Evolutionary conservation across 2,888 invertebrate genomes (phyloP).

Genomic region (Ctenicera cuprea): DNA sequence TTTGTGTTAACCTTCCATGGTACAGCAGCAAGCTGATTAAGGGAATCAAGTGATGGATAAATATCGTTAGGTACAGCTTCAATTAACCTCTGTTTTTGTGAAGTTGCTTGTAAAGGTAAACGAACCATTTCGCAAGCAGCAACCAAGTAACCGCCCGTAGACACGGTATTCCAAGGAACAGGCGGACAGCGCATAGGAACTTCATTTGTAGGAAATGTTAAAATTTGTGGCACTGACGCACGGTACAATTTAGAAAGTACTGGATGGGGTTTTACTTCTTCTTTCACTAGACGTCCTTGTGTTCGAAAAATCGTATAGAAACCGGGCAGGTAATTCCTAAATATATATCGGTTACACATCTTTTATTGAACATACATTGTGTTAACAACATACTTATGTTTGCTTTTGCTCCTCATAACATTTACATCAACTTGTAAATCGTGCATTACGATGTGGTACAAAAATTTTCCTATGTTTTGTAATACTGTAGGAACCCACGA

Average conservation of each 20-base stretch:
- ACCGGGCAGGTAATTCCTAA: constrained; percentile 81
- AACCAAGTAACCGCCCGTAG: constrained; percentile 85
- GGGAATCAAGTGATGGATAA: constrained; percentile 90
- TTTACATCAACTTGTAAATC: constrained; percentile 90
- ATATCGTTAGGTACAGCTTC: constrained; percentile 77
- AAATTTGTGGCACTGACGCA: constrained; percentile 79
- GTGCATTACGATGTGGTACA: constrained; percentile 90
- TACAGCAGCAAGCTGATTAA: constrained; percentile 93
- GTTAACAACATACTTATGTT: constrained; percentile 69
- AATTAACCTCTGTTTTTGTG: constrained; percentile 79
- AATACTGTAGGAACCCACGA: constrained; percentile 82
- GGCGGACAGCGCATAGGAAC: constrained; percentile 90
- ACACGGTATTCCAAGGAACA: constrained; percentile 85
- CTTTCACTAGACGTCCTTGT: constrained; percentile 78
- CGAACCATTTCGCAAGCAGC: constrained; percentile 80
- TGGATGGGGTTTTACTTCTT: constrained; percentile 92
- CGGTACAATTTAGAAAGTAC: constrained; percentile 81
- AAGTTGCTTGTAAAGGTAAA: constrained; percentile 78
- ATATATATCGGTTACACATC: constrained; percentile 35
- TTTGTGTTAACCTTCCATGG: constrained; percentile 94
- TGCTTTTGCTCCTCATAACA: constrained; percentile 76
- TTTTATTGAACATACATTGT: background rate
- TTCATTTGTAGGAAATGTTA: constrained; percentile 83
- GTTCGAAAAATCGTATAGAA: constrained; percentile 87
- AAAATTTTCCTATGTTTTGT: constrained; percentile 84